Evolutionary conservation across 2,113 vertebrate species (phyloP), one percentile per base, ranked within the genome.

Genomic region (Proteles cristata): DNA sequence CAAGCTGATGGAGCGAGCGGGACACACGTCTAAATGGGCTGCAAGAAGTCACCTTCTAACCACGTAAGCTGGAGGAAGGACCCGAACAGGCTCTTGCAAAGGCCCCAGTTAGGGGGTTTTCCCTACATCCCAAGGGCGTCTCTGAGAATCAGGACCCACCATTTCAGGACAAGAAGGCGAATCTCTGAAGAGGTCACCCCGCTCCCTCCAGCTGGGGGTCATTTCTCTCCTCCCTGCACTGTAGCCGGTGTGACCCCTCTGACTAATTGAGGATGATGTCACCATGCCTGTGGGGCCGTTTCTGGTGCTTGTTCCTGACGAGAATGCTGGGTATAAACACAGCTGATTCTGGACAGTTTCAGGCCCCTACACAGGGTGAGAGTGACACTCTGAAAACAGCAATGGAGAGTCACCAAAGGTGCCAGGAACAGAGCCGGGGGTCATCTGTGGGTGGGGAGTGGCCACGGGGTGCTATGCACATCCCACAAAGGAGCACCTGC

Each of bases 251-350:
- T 21, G 69, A 95, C 97, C 94, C 61, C 48, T 7, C 50, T 9
- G 25, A 61, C 80, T 26, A 82, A 26, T 23, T 0, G 17, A 84
- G 31, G 31, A 25, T 50, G 94, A 95, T 11, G 25, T 53, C 94
- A 90, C n/a, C 7, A 0, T 33, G 97, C 61, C 85, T 55, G 14
- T 11, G 66, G 14, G 79, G 82, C 93, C 95, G 93, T 95, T 91
- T 97, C 91, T 94, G 93, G 94, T 94, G 17, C 63, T 85, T 10
- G 0, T 85, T 90, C 95, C 81, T 86, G 82, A 68, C 77, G 71
- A 63, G 94, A 96, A 97, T 69, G 88, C 16, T 33, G 58, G 88
- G 11, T 53, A 69, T 97, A 97, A 97, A 97, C 96, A 98, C 61
- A 69, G 58, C 10, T 0, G 16, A 93, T 61, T 97, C 65, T 82